Conservation (phyloP, 1,140 invertebrate genomes). For the Tribolium castaneum region DNA sequence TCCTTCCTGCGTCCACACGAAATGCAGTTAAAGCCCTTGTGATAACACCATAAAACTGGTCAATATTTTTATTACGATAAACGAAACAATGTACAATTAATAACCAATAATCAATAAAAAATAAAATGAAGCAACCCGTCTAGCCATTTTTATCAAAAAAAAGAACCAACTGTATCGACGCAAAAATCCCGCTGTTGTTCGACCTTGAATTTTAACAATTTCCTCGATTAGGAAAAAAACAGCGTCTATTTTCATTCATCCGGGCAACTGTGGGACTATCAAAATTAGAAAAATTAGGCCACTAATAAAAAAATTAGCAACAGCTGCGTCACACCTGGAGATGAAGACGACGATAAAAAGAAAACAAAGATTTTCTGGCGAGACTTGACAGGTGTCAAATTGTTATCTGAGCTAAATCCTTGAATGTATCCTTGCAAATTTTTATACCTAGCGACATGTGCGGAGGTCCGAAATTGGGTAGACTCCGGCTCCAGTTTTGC, state of each 20-base stretch:
- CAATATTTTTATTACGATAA: background rate
- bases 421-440: slow-evolving; percentile 1
- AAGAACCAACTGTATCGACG: background rate
- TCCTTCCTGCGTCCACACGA: background rate
- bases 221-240: background rate
- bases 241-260: background rate
- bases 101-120: background rate
- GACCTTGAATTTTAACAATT: background rate
- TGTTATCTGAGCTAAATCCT: slow-evolving; percentile 22
- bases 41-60: background rate
- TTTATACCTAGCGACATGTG: slow-evolving; percentile 60
- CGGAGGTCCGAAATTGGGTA: slow-evolving; percentile 56
- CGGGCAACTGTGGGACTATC: background rate
- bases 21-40: background rate
- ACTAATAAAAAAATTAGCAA: background rate
- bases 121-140: background rate
- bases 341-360: background rate
- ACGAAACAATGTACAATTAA: background rate
- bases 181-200: background rate
- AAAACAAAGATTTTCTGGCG: background rate
- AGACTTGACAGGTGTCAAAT: slow-evolving; percentile 18
- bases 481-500: slow-evolving; percentile 71
- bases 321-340: background rate
- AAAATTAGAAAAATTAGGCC: background rate
- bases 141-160: background rate